A percentile compares a stretch with the other conserved stretches of the same genome.
Evolutionary conservation across 2,888 invertebrate species (phyloP).

Genomic region (Cecidostiba fungosa): DNA sequence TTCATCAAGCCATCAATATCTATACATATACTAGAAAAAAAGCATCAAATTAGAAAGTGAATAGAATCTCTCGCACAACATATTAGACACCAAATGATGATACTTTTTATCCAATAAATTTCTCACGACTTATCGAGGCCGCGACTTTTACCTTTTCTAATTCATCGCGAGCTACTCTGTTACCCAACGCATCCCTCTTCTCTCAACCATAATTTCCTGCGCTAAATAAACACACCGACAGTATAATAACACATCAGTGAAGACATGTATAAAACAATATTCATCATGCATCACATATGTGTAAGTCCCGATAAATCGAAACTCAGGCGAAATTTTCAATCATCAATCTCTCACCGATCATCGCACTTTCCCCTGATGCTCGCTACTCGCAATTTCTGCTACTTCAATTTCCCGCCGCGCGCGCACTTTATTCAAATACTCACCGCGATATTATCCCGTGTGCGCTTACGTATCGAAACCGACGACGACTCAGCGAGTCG

Average conservation of each 20-base stretch:
- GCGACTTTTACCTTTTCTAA: constrained; percentile 17
- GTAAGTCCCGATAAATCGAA: background rate
- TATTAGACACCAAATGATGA: background rate
- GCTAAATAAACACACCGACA: constrained; percentile 9
- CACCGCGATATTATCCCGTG: constrained; percentile 35
- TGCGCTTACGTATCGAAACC: constrained; percentile 14
- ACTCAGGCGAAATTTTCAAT: background rate
- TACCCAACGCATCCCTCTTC: background rate
- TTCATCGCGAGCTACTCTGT: background rate
- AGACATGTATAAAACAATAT: background rate
- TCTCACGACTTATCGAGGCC: background rate
- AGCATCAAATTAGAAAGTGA: background rate
- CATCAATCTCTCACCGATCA: constrained; percentile 29
- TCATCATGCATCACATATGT: background rate
- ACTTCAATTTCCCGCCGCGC: constrained; percentile 44
- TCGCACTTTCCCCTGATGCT: constrained; percentile 32
- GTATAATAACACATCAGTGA: background rate
- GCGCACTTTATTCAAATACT: constrained; percentile 42
- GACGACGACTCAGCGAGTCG: background rate
- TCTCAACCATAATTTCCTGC: background rate
- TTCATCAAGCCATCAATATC: background rate
- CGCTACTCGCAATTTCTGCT: constrained; percentile 31
- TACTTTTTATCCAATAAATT: background rate
- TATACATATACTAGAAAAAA: background rate
- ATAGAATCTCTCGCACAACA: too few species aligned